These are phyloP conservation scores for Alcis repandata DNA, from an alignment of 2,888 invertebrate genomes.

Conservation along the genomic window DNA sequence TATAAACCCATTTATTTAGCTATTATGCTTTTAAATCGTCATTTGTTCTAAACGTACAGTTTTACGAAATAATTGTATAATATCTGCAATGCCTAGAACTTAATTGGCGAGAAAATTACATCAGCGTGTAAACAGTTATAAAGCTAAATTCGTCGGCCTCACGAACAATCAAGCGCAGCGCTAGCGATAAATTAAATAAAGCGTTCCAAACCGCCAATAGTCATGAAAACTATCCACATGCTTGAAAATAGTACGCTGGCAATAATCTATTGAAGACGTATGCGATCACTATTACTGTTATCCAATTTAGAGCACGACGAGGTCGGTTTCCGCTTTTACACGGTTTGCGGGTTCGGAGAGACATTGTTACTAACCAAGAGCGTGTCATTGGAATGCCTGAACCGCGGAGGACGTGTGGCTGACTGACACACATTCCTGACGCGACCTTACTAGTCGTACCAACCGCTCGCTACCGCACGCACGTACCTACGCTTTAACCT, in stretches of 20 bases:
- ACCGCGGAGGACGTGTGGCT: constrained; percentile 69
- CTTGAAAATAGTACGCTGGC: constrained; percentile 59
- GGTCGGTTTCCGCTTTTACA: constrained; percentile 84
- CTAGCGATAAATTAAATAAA: constrained; percentile 64
- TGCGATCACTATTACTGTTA: constrained; percentile 86
- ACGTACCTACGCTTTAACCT: constrained; percentile 29
- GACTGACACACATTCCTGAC: constrained; percentile 74
- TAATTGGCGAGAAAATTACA: constrained; percentile 39
- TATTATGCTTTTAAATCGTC: neutral
- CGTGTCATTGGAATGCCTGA: constrained; percentile 72
- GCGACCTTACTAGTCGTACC: constrained; percentile 51
- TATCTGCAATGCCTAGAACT: constrained; percentile 27
- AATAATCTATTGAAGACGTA: constrained; percentile 79
- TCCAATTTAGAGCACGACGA: constrained; percentile 83
- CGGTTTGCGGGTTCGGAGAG: constrained; percentile 76
- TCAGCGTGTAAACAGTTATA: constrained; percentile 37
- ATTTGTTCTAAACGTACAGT: constrained; percentile 15
- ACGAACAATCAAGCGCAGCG: constrained; percentile 49
- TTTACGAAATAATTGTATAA: constrained; percentile 22
- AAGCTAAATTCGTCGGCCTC: constrained; percentile 36
- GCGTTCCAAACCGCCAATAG: constrained; percentile 69
- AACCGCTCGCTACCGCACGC: constrained; percentile 39
- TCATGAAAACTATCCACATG: constrained; percentile 69
- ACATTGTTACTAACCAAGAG: constrained; percentile 77
- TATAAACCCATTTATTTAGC: constrained; percentile 3